phyloP scores from a whole-genome alignment of 2,113 vertebrate species.

The Zosterops hypoxanthus region DNA sequence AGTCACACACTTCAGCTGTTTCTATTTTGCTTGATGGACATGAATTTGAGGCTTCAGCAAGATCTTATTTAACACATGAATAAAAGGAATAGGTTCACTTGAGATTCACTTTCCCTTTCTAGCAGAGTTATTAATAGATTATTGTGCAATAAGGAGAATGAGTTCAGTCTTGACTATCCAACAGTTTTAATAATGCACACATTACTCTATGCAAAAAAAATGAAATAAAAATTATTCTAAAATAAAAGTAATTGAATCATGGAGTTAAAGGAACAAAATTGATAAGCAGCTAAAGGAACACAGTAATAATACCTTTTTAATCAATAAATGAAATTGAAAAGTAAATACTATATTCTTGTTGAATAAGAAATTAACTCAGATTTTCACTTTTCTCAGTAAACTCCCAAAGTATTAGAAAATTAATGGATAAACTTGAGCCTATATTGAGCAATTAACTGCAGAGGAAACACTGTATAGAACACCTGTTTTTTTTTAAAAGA shows the following conservation, averaged over 20 bases:
- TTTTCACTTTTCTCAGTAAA: neutral
- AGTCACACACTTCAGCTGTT: neutral
- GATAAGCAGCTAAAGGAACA: neutral
- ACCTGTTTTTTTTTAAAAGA: neutral
- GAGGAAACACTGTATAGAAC: neutral
- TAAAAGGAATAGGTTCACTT: neutral
- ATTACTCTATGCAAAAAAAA: neutral
- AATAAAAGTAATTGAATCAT: neutral
- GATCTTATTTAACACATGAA: neutral
- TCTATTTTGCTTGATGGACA: neutral
- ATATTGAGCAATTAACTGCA: neutral
- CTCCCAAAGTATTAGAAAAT: neutral
- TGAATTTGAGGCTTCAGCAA: neutral
- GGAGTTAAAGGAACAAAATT: neutral
- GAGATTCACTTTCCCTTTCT: neutral
- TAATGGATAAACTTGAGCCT: neutral
- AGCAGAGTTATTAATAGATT: neutral
- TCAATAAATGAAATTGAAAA: neutral
- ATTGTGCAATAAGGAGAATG: neutral
- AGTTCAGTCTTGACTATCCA: neutral
- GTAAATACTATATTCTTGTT: neutral
- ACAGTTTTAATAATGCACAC: neutral
- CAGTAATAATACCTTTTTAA: neutral
- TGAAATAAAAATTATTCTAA: neutral
- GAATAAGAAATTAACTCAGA: neutral